These are phyloP conservation scores for Hypocryptadius cinnamomeus DNA, from an alignment of 2,113 vertebrate species.

Conservation along the genomic window DNA sequence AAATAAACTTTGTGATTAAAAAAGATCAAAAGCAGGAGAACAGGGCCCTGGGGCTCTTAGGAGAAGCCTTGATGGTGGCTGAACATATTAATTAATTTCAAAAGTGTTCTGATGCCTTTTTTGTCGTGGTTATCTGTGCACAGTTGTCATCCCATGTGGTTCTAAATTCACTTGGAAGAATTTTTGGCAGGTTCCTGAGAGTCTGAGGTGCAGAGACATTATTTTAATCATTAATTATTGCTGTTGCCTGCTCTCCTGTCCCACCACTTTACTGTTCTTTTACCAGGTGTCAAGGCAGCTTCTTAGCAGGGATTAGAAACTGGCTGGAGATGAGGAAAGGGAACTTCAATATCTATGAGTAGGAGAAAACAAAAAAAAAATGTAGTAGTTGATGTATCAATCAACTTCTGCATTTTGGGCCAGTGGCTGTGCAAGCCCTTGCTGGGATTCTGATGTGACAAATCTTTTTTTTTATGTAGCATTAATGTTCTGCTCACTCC, in stretches of 20 bases:
- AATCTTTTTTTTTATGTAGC: not conserved
- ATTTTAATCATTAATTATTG: not conserved
- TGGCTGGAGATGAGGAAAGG: not conserved
- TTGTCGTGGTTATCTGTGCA: not conserved
- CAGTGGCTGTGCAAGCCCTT: not conserved
- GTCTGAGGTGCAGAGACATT: not conserved
- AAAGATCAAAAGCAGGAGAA: not conserved
- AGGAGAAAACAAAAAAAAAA: not conserved
- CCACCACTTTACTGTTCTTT: not conserved
- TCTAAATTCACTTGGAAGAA: not conserved
- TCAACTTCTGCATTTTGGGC: not conserved
- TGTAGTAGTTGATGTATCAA: not conserved
- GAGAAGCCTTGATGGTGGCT: not conserved
- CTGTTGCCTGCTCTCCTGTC: not conserved
- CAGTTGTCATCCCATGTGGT: not conserved
- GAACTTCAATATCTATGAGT: not conserved
- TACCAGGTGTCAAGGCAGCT: not conserved
- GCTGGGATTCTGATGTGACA: not conserved
- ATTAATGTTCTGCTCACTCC: fast-evolving
- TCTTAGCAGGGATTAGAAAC: not conserved
- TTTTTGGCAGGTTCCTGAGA: not conserved
- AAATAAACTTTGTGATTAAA: not conserved
- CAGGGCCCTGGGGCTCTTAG: not conserved
- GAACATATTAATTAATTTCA: not conserved
- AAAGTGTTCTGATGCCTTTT: not conserved